These are phyloP conservation scores for Myotis lucifugus DNA, from an alignment of 2,113 vertebrate genomes.

Conservation along the genomic window DNA sequence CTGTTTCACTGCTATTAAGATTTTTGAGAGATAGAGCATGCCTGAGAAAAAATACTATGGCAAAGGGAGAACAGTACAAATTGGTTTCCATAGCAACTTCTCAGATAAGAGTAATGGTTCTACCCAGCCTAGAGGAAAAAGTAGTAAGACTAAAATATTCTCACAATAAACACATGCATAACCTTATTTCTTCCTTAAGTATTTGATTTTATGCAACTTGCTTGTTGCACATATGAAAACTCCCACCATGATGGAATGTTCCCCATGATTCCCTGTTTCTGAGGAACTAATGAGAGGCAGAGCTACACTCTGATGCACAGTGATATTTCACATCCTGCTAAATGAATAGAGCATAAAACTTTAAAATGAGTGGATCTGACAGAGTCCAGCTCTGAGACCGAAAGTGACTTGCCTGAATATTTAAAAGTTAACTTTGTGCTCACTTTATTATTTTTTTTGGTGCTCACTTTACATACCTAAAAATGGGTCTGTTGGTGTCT, in stretches of 20 bases:
- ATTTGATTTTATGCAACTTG: slow-evolving; percentile 78
- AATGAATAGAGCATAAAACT: not conserved
- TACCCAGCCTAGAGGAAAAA: slow-evolving; percentile 80
- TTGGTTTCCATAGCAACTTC: slow-evolving; percentile 85
- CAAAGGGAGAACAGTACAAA: slow-evolving; percentile 74
- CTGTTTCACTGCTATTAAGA: slow-evolving; percentile 77
- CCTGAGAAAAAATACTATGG: slow-evolving; percentile 71
- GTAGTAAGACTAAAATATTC: slow-evolving; percentile 80
- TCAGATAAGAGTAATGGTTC: slow-evolving; percentile 77
- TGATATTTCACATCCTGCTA: not conserved
- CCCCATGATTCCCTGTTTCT: not conserved
- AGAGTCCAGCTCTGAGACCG: not conserved
- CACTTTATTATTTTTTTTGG: not conserved
- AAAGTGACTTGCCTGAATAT: not conserved
- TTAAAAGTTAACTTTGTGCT: not conserved
- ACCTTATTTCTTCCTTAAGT: slow-evolving; percentile 73
- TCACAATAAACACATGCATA: slow-evolving; percentile 78
- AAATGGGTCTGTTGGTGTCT: not conserved
- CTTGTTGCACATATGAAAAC: slow-evolving; percentile 68
- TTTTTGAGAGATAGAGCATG: slow-evolving; percentile 74
- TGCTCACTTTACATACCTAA: not conserved
- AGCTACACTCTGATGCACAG: not conserved
- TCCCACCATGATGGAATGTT: not conserved
- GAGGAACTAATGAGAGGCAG: not conserved
- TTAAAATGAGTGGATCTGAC: not conserved